Evolutionary conservation across 2,888 invertebrate genomes (phyloP), one percentile per base, ranked within the genome.

Genomic region (Aleiodes leptofemur): DNA sequence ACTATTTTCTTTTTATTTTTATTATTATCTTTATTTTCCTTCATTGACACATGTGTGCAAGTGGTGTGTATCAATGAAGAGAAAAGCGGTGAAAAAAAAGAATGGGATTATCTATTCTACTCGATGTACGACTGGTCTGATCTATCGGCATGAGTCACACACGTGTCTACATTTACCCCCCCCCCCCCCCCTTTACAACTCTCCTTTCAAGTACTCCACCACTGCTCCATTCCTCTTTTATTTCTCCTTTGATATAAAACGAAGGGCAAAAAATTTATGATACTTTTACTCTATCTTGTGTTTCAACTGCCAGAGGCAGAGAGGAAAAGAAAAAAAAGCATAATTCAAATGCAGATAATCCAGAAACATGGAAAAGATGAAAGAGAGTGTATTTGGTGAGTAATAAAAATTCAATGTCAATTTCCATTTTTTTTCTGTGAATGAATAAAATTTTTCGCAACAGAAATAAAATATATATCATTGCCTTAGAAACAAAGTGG

Each of bases 31-130:
- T 57, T 29, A 70, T 48, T 53, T 9, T 23, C 23, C 38, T 53
- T 3, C 23, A 69, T 34, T 53, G 50, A 53, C 72, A 53, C 73
- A 72, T 78, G 74, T 78, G 76, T 34, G 71, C 23, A 23, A 23
- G 23, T 23, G 23, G 23, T 64, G 51, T 51, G 34, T 7, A 50
- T 76, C 72, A 72, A 78, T 77, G 70, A 76, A 51, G 13, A 6
- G 34, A 34, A 34, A 34, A 34, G 34, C 34, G 5, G 34, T 34
- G 34, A 2, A 23, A 23, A 50, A 9, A 68, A 31, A 31, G 68
- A 51, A 68, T 51, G 31, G 31, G 31, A 29, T 48, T 23, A n/a
- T 68, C 31, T 50, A n/a, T 16, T 48, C 16, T 13, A 16, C 53
- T 16, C 68, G 31, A 23, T 66, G 31, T 31, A 31, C 31, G 68